Evolutionary conservation across 2,797 vertebrate genomes (phyloP), one percentile per base, ranked within the genome.

Genomic region (Lacerta bilineata): DNA sequence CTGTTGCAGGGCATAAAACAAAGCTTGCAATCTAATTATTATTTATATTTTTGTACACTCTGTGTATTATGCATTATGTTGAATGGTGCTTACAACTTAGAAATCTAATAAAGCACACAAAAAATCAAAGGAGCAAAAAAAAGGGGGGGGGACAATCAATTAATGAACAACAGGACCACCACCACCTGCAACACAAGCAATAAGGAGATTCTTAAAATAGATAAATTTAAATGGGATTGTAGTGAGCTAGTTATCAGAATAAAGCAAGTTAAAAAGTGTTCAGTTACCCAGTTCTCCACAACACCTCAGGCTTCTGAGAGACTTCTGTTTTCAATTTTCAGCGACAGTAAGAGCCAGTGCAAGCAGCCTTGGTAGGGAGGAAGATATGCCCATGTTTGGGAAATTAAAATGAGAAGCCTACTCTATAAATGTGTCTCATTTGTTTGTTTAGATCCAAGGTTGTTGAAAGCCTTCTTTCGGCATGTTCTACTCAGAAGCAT

Each of bases 11-110:
- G 41, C 27, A 9, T n/a, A 82, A 41, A 80, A 36, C 46, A 74
- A 81, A 81, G 79, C 13, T 41, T 66, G 4, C 20, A 64, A 64
- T 46, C 68, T 39, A 75, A 64, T 87, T 87, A 74, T 82, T 72
- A 55, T 71, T 71, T 43, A 68, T 84, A 55, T 33, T 46, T 43
- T n/a, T 29, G 75, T 66, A 4, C 59, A 33, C 29, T 64, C n/a
- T 4, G 11, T 33, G 33, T 7, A 8, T 61, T 43, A 43, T 43
- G 15, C 25, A 79, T 72, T 61, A n/a, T 64, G 50, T 87, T 80
- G 39, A 72, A 80, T 18, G 7, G 23, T 9, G 4, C 17, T 87
- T 81, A n/a, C 55, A 81, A 87, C 8, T 64, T 69, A 29, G 27
- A 69, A 80, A 77, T 43, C 66, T 77, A n/a, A 66, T 29, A 23